Conservation (phyloP, 2,888 invertebrate species). For the Caenorhabditis zanzibari region DNA sequence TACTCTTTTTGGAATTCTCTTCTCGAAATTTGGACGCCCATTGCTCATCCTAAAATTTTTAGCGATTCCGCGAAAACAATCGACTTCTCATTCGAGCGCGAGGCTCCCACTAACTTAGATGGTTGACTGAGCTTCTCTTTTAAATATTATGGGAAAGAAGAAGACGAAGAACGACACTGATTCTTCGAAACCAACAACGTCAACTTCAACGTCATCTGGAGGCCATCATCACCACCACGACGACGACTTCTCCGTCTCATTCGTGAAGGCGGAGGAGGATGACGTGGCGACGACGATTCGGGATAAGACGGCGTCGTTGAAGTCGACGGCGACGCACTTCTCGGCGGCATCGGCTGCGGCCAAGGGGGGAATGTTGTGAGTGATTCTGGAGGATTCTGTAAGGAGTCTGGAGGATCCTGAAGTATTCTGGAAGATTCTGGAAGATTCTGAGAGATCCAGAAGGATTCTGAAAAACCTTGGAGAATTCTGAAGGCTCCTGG, state of each 20-base stretch:
- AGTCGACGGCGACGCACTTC: conserved; percentile 68
- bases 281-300: conserved; percentile 51
- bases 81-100: too few relatives aligned
- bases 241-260: conserved; percentile 51
- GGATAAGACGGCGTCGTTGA: conserved; percentile 69
- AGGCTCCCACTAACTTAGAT: background rate
- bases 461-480: background rate
- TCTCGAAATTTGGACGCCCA: too few relatives aligned
- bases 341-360: conserved; percentile 59
- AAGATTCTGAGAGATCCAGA: background rate
- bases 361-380: conserved; percentile 69
- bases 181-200: conserved; percentile 2
- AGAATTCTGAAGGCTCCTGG: background rate
- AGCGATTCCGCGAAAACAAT: too few relatives aligned
- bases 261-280: conserved; percentile 54
- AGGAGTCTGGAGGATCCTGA: background rate
- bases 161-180: conserved; percentile 41
- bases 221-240: too few relatives aligned
- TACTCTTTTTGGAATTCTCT: conserved; percentile 2
- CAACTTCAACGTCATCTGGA: background rate
- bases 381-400: background rate
- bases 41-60: too few relatives aligned
- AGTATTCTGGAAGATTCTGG: background rate
- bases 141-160: conserved; percentile 51
- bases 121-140: conserved; percentile 65